Percentiles rank a stretch among this genome's conserved stretches.
phyloP scores from a whole-genome alignment of 2,888 invertebrate genomes.

The Plebejus argus region DNA sequence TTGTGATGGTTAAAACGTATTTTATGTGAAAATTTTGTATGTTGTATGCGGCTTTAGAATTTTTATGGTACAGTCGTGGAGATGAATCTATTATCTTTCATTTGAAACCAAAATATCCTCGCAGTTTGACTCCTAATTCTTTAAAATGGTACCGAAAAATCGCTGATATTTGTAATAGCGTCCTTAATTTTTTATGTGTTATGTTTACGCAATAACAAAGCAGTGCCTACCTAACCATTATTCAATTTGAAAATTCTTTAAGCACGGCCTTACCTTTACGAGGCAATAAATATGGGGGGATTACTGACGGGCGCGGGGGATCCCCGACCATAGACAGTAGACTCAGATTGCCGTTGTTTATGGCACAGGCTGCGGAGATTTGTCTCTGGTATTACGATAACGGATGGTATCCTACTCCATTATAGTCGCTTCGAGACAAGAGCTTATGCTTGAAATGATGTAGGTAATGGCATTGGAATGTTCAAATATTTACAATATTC shows the following conservation, averaged over 20 bases:
- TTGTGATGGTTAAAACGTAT: no score
- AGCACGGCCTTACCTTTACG: neutral
- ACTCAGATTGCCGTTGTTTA: conserved; percentile 48
- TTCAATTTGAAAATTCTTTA: conserved; percentile 2
- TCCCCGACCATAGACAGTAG: neutral
- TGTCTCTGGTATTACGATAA: conserved; percentile 43
- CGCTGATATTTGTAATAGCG: no score
- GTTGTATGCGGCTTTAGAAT: no score
- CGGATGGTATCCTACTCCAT: conserved; percentile 44
- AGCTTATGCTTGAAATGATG: neutral
- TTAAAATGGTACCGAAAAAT: no score
- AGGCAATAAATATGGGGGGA: conserved; percentile 15
- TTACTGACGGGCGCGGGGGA: neutral
- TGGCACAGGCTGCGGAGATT: conserved; percentile 45
- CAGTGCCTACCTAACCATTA: neutral
- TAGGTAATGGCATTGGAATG: neutral
- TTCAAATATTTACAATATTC: neutral
- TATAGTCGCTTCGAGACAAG: conserved; percentile 4
- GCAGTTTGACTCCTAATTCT: no score
- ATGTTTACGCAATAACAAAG: neutral
- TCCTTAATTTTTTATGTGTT: no score
- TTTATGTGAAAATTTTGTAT: no score
- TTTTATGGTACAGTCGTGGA: no score
- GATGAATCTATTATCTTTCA: no score
- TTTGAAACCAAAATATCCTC: no score